Base-by-base conservation (phyloP, 1,140 invertebrate genomes). In the Polypedilum pembai region DNA sequence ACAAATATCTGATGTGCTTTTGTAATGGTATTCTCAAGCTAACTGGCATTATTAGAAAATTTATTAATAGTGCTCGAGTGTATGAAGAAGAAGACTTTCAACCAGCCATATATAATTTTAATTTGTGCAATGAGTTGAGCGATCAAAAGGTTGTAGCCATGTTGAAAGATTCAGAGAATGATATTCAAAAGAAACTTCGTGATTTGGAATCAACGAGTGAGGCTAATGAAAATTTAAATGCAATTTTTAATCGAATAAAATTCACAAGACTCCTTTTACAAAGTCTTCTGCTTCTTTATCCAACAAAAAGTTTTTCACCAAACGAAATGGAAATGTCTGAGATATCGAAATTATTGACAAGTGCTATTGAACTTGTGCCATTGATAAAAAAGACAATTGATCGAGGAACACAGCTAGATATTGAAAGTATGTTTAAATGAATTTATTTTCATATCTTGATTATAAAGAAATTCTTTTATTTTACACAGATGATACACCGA, bases 61-160 rank as follows among this genome's bases (percentile, higher is more conserved):
- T 92, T 80, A 91, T 97, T 76, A 92, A 41, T 77, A 90, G 89
- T 79, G 93, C 91, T n/a, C 86, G 89, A 79, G 93, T 95, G 10
- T 94, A 91, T 83, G 93, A 94, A 84, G 94, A 98, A 83, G 96
- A 98, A 85, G 96, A 98, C 82, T 98, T 98, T 83, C 94, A 98
- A 83, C 90, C 93, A 40, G 91, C 94, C 81, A 90, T 91, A 17
- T 98, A 97, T 84, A 94, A 94, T n/a, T 96, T 95, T 82, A 88
- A 91, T 80, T 85, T 97, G 77, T 91, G 80, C 69, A 86, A 88
- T 56, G 93, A 96, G 80, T 88, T 97, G 8, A 91, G 90, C 18
- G 94, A 96, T 79, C 85, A 90, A 63, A 89, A 91, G 78, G 91
- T 91, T 73, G 88, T 91, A 74, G 88, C 89, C 0, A 91, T 94